Conservation (phyloP, 2,888 invertebrate species). For the Andrena bucephala region DNA sequence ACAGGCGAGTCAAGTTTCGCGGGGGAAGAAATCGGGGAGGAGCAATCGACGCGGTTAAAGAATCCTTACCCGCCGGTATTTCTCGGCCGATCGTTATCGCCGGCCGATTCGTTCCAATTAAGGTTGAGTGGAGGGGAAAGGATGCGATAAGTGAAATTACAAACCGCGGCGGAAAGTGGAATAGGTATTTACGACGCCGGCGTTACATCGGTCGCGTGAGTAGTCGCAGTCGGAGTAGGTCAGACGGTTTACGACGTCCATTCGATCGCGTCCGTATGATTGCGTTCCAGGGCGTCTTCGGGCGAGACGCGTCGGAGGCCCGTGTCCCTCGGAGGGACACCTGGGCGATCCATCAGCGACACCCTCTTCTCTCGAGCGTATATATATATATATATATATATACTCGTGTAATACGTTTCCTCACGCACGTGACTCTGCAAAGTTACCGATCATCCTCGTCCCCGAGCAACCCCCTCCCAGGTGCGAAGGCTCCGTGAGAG, state of each 20-base stretch:
- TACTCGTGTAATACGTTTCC: too few species aligned
- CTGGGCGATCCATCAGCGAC: too few species aligned
- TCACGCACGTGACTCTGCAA: neutral
- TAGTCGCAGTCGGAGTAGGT: conserved; percentile 21
- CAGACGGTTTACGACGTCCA: conserved; percentile 26
- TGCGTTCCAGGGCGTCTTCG: too few species aligned
- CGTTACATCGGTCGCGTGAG: conserved; percentile 29
- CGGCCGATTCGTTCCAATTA: neutral
- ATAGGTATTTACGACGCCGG: neutral
- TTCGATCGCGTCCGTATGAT: neutral
- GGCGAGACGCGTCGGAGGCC: too few species aligned
- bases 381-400: too few species aligned
- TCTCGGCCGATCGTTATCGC: neutral
- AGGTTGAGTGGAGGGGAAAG: neutral
- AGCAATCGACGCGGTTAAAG: too few species aligned
- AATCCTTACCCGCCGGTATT: too few species aligned
- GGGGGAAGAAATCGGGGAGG: too few species aligned
- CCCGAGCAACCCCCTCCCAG: neutral
- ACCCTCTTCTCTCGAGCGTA: too few species aligned
- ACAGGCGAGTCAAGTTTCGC: too few species aligned
- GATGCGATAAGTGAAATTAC: conserved; percentile 10
- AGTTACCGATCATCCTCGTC: too few species aligned
- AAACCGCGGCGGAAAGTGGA: conserved; percentile 11
- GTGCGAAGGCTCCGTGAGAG: neutral
- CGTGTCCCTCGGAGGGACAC: too few species aligned